Percentiles rank a stretch among this genome's conserved stretches.
phyloP scores from a whole-genome alignment of 2,113 vertebrate species.

The Orthonyx spaldingii region DNA sequence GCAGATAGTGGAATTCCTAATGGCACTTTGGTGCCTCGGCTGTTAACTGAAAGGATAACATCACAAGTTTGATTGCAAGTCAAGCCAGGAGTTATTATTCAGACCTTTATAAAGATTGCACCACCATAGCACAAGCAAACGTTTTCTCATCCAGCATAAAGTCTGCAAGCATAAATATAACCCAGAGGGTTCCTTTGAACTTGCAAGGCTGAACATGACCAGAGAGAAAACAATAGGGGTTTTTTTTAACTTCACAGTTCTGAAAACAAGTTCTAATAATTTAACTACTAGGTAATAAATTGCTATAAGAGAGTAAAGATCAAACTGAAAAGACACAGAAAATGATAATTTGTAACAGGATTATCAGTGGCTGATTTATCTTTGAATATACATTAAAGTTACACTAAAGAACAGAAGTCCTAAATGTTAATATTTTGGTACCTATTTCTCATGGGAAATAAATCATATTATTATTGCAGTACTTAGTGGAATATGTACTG shows the following conservation, averaged over 20 bases:
- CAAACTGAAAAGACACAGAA: neutral
- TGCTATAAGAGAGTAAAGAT: neutral
- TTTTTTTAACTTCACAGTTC: neutral
- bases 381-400: neutral
- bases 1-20: neutral
- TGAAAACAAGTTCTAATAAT: neutral
- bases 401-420: neutral
- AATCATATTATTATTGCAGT: neutral
- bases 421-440: neutral
- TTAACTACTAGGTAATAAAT: neutral
- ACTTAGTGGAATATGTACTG: neutral
- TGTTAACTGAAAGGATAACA: neutral
- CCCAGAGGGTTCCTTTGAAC: neutral
- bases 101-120: neutral
- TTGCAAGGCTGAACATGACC: neutral
- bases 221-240: neutral
- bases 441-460: neutral
- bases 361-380: neutral
- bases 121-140: neutral
- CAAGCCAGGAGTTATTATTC: neutral
- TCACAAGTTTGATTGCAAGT: neutral
- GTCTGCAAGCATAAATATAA: neutral
- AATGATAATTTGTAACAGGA: neutral
- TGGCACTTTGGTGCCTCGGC: neutral
- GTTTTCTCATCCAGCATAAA: neutral